These are phyloP conservation scores for Sciurus niger DNA, from an alignment of 2,113 vertebrate genomes.

Conservation along the genomic window DNA sequence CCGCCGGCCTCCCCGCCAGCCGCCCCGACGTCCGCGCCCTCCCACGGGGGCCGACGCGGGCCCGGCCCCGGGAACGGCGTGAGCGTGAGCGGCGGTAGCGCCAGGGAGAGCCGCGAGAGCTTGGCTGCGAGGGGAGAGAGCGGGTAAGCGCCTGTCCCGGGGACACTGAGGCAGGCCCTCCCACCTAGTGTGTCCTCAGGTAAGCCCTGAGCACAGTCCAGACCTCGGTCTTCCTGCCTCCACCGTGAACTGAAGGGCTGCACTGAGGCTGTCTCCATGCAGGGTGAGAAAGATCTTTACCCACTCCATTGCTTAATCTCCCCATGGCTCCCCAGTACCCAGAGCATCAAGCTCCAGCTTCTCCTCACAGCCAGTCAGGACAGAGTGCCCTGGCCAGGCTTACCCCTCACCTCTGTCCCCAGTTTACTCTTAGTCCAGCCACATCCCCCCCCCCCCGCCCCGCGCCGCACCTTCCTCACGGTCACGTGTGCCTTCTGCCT, in stretches of 20 bases:
- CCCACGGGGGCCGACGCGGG: constrained; percentile 91
- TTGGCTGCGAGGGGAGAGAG: constrained; percentile 89
- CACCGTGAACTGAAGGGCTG: background rate
- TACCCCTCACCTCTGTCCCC: background rate
- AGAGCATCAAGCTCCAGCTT: background rate
- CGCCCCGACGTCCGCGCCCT: constrained; percentile 89
- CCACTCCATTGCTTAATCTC: background rate
- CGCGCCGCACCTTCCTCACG: background rate
- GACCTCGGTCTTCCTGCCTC: background rate
- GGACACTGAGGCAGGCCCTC: constrained; percentile 27
- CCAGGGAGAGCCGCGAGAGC: constrained; percentile 94
- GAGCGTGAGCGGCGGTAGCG: constrained; percentile 93
- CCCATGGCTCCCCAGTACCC: background rate
- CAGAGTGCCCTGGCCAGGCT: background rate
- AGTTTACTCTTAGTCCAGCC: background rate
- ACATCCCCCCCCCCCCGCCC: background rate
- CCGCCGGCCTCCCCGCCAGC: constrained; percentile 87
- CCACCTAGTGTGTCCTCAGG: background rate
- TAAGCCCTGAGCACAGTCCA: background rate
- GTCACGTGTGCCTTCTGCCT: background rate
- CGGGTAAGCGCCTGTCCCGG: background rate
- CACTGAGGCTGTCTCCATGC: background rate
- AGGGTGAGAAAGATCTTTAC: background rate
- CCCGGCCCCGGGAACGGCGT: constrained; percentile 91
- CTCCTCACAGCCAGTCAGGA: background rate